A percentile compares a stretch with the other conserved stretches of the same genome.
These are phyloP conservation scores for Muscina levida DNA, from an alignment of 2,888 invertebrate genomes.

Conservation along the genomic window DNA sequence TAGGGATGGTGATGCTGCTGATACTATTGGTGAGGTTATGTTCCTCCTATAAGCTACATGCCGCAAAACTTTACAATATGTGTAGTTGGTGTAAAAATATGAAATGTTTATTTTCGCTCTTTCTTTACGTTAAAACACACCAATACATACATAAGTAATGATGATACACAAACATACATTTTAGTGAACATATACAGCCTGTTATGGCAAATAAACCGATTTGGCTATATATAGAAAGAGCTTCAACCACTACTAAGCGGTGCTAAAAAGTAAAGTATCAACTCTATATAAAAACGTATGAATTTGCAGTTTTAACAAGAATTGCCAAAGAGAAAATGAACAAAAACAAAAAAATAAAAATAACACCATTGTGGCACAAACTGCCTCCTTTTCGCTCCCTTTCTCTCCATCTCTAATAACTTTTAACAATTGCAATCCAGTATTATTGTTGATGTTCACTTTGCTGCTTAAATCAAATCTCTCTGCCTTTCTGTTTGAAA, in stretches of 20 bases:
- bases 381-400: too few species aligned
- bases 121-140: conserved; percentile 33
- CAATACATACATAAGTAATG: background rate
- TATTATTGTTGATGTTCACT: background rate
- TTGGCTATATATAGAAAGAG: background rate
- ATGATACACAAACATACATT: background rate
- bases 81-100: conserved; percentile 40
- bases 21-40: background rate
- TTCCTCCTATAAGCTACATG: conserved; percentile 30
- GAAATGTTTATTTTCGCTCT: conserved; percentile 51
- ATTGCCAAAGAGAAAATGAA: background rate
- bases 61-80: conserved; percentile 56
- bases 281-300: background rate
- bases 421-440: conserved; percentile 4
- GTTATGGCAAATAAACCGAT: background rate
- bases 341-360: background rate
- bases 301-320: conserved; percentile 17
- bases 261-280: too few species aligned
- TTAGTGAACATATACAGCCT: too few species aligned
- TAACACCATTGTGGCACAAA: background rate
- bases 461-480: background rate
- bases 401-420: conserved; percentile 29
- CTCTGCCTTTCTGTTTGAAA: background rate
- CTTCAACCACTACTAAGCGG: too few species aligned
- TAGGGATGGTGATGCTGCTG: background rate